These are phyloP conservation scores for Struthio camelus DNA, from an alignment of 2,113 vertebrate species.

Conservation along the genomic window DNA sequence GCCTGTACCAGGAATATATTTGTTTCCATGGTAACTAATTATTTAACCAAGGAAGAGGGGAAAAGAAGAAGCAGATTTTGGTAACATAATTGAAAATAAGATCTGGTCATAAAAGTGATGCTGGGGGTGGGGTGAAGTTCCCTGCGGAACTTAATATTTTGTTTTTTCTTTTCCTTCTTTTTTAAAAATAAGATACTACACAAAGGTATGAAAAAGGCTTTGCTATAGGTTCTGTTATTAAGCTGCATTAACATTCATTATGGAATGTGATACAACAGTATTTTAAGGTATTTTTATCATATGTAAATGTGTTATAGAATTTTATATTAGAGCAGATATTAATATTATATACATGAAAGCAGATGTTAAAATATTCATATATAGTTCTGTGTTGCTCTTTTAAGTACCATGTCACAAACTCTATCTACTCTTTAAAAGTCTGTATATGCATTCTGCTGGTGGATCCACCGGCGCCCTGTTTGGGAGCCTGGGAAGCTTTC, in stretches of 20 bases:
- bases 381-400: background rate
- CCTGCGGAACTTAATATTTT: background rate
- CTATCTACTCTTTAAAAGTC: background rate
- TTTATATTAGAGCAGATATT: background rate
- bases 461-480: accelerated
- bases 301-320: background rate
- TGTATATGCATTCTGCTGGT: background rate
- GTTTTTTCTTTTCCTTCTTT: background rate
- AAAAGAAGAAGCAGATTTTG: background rate
- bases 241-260: background rate
- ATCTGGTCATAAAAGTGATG: background rate
- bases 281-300: background rate
- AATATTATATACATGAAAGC: too few species aligned
- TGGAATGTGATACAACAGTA: background rate
- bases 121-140: too few species aligned
- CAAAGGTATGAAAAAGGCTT: background rate
- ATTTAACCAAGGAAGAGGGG: background rate
- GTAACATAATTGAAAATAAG: background rate
- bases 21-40: conserved; percentile 34
- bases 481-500: background rate
- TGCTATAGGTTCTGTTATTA: background rate
- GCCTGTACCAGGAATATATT: background rate
- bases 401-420: background rate
- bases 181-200: background rate
- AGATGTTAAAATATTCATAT: too few species aligned